Conservation (phyloP, 2,113 vertebrate genomes). For the Numida meleagris region DNA sequence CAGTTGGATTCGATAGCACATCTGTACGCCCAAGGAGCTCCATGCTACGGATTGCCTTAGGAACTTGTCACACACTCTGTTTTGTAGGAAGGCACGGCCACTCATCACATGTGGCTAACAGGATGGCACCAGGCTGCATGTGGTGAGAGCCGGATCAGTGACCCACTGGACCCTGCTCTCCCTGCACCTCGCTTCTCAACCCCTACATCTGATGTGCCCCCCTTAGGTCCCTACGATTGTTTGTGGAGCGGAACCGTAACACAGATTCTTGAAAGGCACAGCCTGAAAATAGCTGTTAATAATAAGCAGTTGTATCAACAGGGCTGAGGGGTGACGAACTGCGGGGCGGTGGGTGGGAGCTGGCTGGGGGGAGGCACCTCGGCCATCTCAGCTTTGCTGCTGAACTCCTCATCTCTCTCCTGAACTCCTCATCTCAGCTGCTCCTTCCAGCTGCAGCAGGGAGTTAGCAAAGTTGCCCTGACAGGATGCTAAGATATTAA, state of each 20-base stretch:
- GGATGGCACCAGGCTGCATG: neutral
- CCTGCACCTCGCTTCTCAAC: neutral
- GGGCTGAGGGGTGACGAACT: slow-evolving; percentile 10
- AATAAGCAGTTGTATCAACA: slow-evolving; percentile 19
- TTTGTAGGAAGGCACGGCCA: neutral
- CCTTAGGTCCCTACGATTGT: neutral
- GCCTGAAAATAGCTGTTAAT: slow-evolving; percentile 8
- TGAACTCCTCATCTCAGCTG: fast-evolving
- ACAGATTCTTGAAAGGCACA: neutral
- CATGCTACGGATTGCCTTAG: neutral
- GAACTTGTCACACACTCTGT: fast-evolving
- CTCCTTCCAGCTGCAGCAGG: neutral
- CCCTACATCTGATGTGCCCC: fast-evolving
- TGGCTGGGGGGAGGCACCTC: neutral
- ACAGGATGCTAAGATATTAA: slow-evolving; percentile 20
- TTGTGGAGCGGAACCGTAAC: neutral
- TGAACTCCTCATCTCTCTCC: fast-evolving
- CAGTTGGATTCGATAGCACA: neutral
- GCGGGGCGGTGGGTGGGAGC: neutral
- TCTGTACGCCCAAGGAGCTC: neutral
- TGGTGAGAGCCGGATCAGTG: neutral
- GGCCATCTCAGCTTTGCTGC: neutral
- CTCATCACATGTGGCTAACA: neutral
- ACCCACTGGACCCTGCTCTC: fast-evolving
- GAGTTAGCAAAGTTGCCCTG: neutral